Evolutionary conservation across 1,140 invertebrate genomes (phyloP).

Genomic region (Brevipalpus yothersi): DNA sequence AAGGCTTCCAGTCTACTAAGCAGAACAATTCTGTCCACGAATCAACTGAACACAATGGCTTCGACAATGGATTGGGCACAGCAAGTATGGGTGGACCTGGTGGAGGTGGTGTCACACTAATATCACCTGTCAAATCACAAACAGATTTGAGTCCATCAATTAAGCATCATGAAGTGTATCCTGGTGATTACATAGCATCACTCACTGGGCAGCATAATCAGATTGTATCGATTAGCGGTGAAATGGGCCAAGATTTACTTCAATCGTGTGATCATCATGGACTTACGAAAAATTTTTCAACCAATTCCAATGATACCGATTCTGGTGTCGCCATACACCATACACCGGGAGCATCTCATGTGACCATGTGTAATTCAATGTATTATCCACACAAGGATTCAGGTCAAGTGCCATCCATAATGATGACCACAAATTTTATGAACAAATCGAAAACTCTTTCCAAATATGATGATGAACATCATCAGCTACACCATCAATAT

Average conservation of each 20-base stretch:
- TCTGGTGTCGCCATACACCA: not conserved
- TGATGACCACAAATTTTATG: too few species aligned
- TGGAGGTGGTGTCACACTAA: not conserved
- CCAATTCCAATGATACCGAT: not conserved
- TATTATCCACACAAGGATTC: not conserved
- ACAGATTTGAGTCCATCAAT: not conserved
- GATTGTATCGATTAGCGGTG: not conserved
- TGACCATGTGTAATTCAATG: not conserved
- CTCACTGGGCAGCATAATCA: not conserved
- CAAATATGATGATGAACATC: not conserved
- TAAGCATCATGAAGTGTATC: not conserved
- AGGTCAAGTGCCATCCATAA: too few species aligned
- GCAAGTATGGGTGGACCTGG: not conserved
- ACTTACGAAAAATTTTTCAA: not conserved
- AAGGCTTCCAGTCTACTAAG: not conserved
- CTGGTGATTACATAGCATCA: not conserved
- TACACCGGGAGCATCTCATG: not conserved
- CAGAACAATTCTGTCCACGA: not conserved
- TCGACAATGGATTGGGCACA: not conserved
- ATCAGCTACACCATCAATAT: not conserved
- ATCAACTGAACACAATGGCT: not conserved
- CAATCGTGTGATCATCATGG: not conserved
- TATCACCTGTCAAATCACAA: not conserved
- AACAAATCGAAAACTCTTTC: not conserved
- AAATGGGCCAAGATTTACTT: not conserved